Percentiles rank a stretch among this genome's conserved stretches.
These are phyloP conservation scores for Sarcophaga peregrina DNA, from an alignment of 1,140 invertebrate species.

Conservation along the genomic window DNA sequence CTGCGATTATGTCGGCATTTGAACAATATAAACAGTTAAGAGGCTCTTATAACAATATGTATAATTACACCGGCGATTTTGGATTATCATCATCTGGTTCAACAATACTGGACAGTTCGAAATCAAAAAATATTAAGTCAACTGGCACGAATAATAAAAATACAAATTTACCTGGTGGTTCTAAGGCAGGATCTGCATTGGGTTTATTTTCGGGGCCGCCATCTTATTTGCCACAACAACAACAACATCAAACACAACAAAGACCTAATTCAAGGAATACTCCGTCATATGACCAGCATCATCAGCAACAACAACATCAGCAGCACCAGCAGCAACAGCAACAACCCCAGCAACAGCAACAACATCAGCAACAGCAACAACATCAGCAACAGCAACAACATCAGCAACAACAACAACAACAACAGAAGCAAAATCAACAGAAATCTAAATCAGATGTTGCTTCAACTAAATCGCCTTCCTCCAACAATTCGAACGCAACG, in stretches of 20 bases:
- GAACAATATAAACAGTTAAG: slow-evolving; percentile 15
- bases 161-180: slow-evolving; percentile 30
- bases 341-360: not conserved
- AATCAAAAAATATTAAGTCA: not conserved
- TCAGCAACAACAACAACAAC: not conserved
- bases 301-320: not conserved
- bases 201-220: not conserved
- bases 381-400: not conserved
- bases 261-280: not conserved
- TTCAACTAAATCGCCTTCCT: not conserved
- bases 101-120: slow-evolving; percentile 22
- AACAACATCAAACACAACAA: not conserved
- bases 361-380: not conserved
- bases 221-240: slow-evolving; percentile 10
- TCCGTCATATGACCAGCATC: not conserved
- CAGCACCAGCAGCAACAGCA: slow-evolving; percentile 19
- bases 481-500: not conserved
- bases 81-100: slow-evolving; percentile 12
- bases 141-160: slow-evolving; percentile 31
- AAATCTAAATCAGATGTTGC: not conserved
- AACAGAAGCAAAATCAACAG: not conserved
- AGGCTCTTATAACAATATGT: not conserved
- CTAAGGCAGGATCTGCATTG: not conserved
- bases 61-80: slow-evolving; percentile 30
- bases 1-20: not conserved